A percentile compares a stretch with the other conserved stretches of the same genome.
phyloP scores from a whole-genome alignment of 2,888 invertebrate genomes.

The Drosophila vallismaia region DNA sequence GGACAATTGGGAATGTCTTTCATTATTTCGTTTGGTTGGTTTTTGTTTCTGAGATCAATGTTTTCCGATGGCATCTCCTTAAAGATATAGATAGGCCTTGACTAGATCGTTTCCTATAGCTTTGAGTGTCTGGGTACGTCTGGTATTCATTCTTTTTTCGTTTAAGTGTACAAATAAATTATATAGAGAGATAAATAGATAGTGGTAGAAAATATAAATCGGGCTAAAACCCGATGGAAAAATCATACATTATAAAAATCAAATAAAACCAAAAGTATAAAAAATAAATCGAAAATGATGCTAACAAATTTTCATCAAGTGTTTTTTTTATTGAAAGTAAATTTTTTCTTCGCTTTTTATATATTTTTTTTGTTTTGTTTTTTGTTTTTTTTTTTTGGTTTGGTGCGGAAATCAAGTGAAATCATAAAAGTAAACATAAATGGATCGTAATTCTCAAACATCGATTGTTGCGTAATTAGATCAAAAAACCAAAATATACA shows the following conservation, averaged over 20 bases:
- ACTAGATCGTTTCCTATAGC: slow-evolving; percentile 31
- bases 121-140: slow-evolving; percentile 10
- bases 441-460: slow-evolving; percentile 20
- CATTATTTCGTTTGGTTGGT: not conserved
- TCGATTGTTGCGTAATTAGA: no score
- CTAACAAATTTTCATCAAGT: slow-evolving; percentile 57
- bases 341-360: slow-evolving; percentile 23
- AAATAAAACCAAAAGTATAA: slow-evolving; percentile 42
- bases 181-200: slow-evolving; percentile 4
- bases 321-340: slow-evolving; percentile 64
- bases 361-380: slow-evolving; percentile 19
- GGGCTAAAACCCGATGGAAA: not conserved
- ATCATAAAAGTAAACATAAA: slow-evolving; percentile 63
- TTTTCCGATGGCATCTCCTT: slow-evolving; percentile 26
- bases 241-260: slow-evolving; percentile 32
- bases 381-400: slow-evolving; percentile 40
- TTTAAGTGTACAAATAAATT: not conserved
- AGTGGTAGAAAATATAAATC: not conserved
- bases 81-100: slow-evolving; percentile 15
- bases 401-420: slow-evolving; percentile 54
- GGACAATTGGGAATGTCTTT: slow-evolving; percentile 22
- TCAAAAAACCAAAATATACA: slow-evolving; percentile 32
- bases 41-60: slow-evolving; percentile 30
- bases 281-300: slow-evolving; percentile 61
- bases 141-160: not conserved